Base-by-base conservation (phyloP, 92 coral and sea anemone species). In the Isaurus tuberculatus region DNA sequence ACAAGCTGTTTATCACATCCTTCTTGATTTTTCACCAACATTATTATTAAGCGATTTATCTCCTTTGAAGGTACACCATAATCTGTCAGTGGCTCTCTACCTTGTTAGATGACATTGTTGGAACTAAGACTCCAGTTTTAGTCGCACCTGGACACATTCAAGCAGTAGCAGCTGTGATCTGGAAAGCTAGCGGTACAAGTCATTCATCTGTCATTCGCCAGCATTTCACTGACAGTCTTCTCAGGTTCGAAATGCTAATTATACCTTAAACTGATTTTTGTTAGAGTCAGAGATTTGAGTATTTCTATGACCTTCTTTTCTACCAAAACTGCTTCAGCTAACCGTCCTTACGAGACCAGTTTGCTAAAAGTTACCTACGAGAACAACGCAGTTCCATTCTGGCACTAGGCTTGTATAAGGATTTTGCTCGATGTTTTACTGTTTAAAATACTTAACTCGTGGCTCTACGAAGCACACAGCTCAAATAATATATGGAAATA, bases 241-340 rank as follows among this genome's bases (percentile, higher is more conserved):
- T 96, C 85, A 92, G 98, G 99, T 96, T 58, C 11, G 91, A 37
- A 37, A 26, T 63, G 2, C 10, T 63, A 27, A 28, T 3, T 20
- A 19, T 22, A 6, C 25, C 4, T 40, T 40, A 7, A 7, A 40
- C 11, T 40, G 63, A 4, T 16, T 51, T 51, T 40, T 51, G 19
- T 51, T 16, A 14, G 4, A 6, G 4, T 16, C 23, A 55, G 27
- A 55, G 0, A 6, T n/a, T n/a, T n/a, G n/a, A n/a, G n/a, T n/a
- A n/a, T n/a, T n/a, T n/a, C n/a, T n/a, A n/a, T n/a, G n/a, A n/a
- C n/a, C n/a, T n/a, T n/a, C n/a, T n/a, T n/a, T n/a, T n/a, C n/a
- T n/a, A n/a, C n/a, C n/a, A n/a, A n/a, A n/a, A n/a, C n/a, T n/a
- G n/a, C n/a, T n/a, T n/a, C n/a, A n/a, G n/a, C n/a, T n/a, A n/a